phyloP scores from a whole-genome alignment of 2,888 invertebrate species.

The Parasteatoda lunata region DNA sequence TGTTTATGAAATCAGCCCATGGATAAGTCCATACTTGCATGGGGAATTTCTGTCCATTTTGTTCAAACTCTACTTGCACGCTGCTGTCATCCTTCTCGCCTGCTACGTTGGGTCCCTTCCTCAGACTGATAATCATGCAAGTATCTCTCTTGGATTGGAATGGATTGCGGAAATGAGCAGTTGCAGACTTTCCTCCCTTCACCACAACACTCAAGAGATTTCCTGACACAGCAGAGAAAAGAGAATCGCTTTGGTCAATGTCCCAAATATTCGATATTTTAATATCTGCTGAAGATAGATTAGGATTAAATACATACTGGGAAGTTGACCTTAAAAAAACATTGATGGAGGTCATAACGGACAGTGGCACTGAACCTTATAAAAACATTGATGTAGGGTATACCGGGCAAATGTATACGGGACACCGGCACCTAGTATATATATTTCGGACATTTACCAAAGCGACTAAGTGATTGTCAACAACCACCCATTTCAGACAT shows the following conservation, averaged over 20 bases:
- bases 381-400: no score
- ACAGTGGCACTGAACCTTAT: no score
- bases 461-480: no score
- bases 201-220: neutral
- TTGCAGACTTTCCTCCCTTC: neutral
- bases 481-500: no score
- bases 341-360: no score
- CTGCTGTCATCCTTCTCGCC: neutral
- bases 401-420: no score
- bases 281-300: no score
- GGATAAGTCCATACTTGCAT: neutral
- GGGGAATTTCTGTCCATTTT: neutral
- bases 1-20: neutral
- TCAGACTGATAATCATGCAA: neutral
- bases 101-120: neutral
- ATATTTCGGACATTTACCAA: no score
- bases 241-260: neutral
- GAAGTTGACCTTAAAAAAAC: no score
- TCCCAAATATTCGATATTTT: no score
- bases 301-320: no score
- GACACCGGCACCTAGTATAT: no score
- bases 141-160: neutral
- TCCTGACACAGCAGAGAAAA: neutral
- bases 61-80: neutral
- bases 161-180: neutral